Evolutionary conservation across 2,888 invertebrate genomes (phyloP), one percentile per base, ranked within the genome.

Genomic region (Pardosa pseudoannulata): DNA sequence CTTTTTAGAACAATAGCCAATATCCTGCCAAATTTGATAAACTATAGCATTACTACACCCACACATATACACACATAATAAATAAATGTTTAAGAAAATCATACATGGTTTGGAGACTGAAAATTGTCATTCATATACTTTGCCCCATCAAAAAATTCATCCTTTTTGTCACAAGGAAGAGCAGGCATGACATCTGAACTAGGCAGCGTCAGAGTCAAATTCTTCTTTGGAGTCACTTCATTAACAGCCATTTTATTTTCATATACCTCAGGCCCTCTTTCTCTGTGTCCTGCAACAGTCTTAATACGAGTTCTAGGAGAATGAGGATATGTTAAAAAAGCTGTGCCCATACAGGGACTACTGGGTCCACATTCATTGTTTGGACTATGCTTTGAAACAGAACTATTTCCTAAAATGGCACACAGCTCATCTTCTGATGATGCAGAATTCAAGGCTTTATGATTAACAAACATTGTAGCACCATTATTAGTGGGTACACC

Each of bases 261-360:
- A 65, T 80, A 87, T 11, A 87, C 75, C 72, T 87, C 87, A 13
- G 80, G 67, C 3, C 64, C 76, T 67, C 74, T 80, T 28, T 87
- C 87, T 29, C 41, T 71, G 31, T 76, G 80, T 2, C 72, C 28
- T 23, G 73, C 89, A 56, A 90, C 91, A 13, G 91, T 91, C 71
- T 90, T 89, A 19, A 92, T 90, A 31, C 92, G 88, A 0, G 90
- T 91, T 76, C 91, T 89, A 0, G 92, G 92, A 89, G 92, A 92
- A 87, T 92, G 91, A 16, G 91, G 91, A 83, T 90, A 88, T 32
- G 88, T 78, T 28, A 88, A 70, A 71, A 79, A 76, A 56, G 73
- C 41, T 11, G 88, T 87, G 16, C 86, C 81, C 88, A 82, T 78
- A 71, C 32, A 68, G 68, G 85, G 75, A 80, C 79, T 78, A 78